Evolutionary conservation across 2,113 vertebrate genomes (phyloP), one percentile per base, ranked within the genome.

Genomic region (Choloepus hoffmanni): DNA sequence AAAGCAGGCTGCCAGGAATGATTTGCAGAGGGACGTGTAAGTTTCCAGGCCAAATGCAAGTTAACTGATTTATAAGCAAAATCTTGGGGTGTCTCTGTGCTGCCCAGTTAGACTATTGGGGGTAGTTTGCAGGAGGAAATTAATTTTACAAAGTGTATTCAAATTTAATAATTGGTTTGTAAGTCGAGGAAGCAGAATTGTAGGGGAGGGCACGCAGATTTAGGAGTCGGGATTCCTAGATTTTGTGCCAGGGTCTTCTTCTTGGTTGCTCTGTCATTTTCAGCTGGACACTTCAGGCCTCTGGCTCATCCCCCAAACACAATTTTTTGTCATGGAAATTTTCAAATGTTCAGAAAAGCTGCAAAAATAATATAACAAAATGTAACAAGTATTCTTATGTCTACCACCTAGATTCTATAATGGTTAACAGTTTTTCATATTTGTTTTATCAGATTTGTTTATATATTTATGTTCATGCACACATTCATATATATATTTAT

Each of bases 301-400:
- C n/a, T 92, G 4, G 23, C 48, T 63, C 55, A 7, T 50, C 24
- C 18, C 1, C 33, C 45, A 36, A 76, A 72, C 5, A 43, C 36
- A 33, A 15, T 50, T 93, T 72, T 72, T 50, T 79, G 85, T 58
- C 67, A 50, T 45, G 21, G 23, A 95, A 65, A 73, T 43, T 62
- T 72, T 63, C 18, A 89, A 91, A 72, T 94, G 70, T 48, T 74
- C 8, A 60, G 63, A 93, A 95, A 95, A 81, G 18, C 74, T 95
- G 50, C 86, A 89, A 74, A 92, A 92, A 87, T 14, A 79, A n/a
- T 33, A 45, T 50, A 68, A 36, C 12, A 67, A 76, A 76, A 60
- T 60, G 21, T 60, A 21, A 60, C 15, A 40, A 45, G 60, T 10
- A 50, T 13, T 18, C 77, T 92, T 53, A 50, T 65, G 43, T n/a